phyloP scores from a whole-genome alignment of 2,113 vertebrate species.

The Trematocara stigmaticum region DNA sequence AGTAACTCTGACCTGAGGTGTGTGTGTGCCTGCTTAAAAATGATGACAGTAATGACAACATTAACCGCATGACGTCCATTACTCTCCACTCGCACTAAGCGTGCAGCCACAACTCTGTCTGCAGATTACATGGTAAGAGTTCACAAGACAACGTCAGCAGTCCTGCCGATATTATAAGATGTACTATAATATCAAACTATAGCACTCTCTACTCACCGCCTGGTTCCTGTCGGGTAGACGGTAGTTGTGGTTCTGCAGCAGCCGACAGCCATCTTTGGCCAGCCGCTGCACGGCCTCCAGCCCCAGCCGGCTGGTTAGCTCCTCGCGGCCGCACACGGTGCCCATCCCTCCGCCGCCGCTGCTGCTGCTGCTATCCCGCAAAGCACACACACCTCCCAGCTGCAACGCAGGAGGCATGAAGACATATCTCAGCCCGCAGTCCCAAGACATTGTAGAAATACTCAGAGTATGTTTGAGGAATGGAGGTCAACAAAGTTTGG shows the following conservation, averaged over 20 bases:
- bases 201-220: constrained; percentile 75
- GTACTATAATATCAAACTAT: background rate
- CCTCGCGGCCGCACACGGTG: constrained; percentile 84
- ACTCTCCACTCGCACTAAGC: constrained; percentile 11
- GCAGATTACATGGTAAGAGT: background rate
- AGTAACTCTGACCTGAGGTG: constrained; percentile 13
- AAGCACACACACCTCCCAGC: constrained; percentile 85
- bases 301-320: constrained; percentile 76
- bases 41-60: constrained; percentile 21
- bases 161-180: background rate
- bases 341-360: constrained; percentile 49
- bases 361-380: constrained; percentile 64
- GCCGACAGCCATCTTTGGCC: constrained; percentile 87
- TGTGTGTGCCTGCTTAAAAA: background rate
- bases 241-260: constrained; percentile 83
- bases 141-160: background rate
- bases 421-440: constrained; percentile 91
- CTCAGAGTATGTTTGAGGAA: background rate
- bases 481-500: background rate
- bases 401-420: constrained; percentile 90
- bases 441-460: constrained; percentile 84
- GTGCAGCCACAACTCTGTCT: background rate
- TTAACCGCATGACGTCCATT: constrained; percentile 34
- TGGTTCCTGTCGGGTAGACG: constrained; percentile 77
- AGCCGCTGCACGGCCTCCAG: constrained; percentile 91